These are phyloP conservation scores for Conus canariensis DNA, from an alignment of 2,888 invertebrate species.

Conservation along the genomic window DNA sequence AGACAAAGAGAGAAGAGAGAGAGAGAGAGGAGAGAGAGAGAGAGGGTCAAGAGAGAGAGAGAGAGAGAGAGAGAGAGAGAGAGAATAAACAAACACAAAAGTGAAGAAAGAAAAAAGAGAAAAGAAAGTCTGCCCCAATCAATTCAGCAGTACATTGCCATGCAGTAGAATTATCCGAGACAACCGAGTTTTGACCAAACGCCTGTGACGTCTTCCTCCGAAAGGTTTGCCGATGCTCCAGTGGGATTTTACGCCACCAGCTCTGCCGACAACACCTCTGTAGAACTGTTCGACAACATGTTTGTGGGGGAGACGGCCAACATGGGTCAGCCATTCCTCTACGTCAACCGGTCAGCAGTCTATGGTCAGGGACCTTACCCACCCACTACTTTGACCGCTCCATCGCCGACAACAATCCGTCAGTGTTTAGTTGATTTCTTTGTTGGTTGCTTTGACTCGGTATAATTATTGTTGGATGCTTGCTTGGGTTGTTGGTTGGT, in stretches of 20 bases:
- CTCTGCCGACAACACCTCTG: slow-evolving; percentile 35
- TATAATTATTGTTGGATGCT: neutral
- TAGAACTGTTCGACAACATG: slow-evolving; percentile 38
- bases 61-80: neutral
- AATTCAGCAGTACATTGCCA: neutral
- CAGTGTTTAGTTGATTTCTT: neutral
- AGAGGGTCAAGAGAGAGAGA: too few relatives aligned
- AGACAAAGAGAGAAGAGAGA: neutral
- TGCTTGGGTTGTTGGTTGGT: too few relatives aligned
- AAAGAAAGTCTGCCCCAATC: neutral
- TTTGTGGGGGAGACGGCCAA: slow-evolving; percentile 50
- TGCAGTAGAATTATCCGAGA: too few relatives aligned
- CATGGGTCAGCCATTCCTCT: slow-evolving; percentile 13
- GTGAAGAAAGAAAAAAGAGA: neutral
- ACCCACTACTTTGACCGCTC: slow-evolving; percentile 12
- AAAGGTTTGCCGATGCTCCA: slow-evolving; percentile 47
- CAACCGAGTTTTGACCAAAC: too few relatives aligned
- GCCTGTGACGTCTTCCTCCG: neutral
- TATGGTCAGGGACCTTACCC: slow-evolving; percentile 7
- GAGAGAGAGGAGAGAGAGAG: too few relatives aligned
- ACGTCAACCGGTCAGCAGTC: neutral
- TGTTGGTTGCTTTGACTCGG: neutral
- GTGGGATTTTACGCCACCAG: slow-evolving; percentile 35
- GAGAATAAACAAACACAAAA: neutral
- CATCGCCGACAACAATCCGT: slow-evolving; percentile 35